These are phyloP conservation scores for Lerema accius DNA, from an alignment of 1,140 invertebrate genomes.

Conservation along the genomic window DNA sequence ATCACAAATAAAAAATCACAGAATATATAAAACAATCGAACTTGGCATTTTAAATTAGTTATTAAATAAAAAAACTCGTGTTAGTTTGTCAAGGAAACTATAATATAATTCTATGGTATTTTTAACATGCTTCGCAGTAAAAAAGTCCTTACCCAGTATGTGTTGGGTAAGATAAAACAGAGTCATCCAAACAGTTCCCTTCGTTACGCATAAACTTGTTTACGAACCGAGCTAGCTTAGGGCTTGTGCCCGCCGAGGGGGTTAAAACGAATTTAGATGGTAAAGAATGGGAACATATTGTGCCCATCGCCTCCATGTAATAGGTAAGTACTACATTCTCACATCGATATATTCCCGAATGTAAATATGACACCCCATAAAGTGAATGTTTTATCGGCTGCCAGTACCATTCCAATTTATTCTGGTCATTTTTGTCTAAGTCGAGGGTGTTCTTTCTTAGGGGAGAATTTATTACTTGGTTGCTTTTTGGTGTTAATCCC, in stretches of 20 bases:
- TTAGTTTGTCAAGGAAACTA: too few species aligned
- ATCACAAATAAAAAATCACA: too few species aligned
- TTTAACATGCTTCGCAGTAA: not conserved
- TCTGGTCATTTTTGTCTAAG: conserved; percentile 80
- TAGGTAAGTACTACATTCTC: conserved; percentile 70
- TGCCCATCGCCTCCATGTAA: conserved; percentile 41
- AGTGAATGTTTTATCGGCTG: conserved; percentile 79
- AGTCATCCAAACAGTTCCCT: not conserved
- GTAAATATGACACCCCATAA: conserved; percentile 82
- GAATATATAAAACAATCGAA: too few species aligned
- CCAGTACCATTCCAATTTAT: conserved; percentile 80
- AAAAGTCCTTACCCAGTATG: not conserved
- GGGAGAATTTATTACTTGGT: conserved; percentile 73
- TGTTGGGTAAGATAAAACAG: not conserved
- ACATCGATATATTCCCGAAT: conserved; percentile 71
- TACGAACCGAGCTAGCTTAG: conserved; percentile 9
- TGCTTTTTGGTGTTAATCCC: conserved; percentile 57
- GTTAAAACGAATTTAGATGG: conserved; percentile 35
- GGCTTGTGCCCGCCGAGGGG: conserved; percentile 4
- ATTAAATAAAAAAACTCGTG: too few species aligned
- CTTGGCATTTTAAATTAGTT: too few species aligned
- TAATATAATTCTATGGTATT: too few species aligned
- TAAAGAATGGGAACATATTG: conserved; percentile 57
- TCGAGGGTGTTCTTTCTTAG: conserved; percentile 77
- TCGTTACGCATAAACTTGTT: conserved; percentile 7